phyloP scores from a whole-genome alignment of 2,797 vertebrate genomes.

The Columba guinea region DNA sequence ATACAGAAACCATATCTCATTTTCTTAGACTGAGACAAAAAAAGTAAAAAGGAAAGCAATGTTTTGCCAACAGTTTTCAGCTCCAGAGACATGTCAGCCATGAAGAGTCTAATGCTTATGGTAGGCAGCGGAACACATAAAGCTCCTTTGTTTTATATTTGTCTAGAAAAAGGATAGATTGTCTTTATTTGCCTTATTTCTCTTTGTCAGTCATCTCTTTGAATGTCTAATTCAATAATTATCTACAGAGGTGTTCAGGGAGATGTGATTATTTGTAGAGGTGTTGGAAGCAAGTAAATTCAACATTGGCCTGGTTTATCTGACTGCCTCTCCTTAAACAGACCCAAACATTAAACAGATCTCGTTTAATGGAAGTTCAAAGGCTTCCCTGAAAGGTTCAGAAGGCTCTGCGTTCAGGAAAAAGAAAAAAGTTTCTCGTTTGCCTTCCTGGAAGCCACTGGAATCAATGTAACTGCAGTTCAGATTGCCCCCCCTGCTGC shows the following conservation, averaged over 20 bases:
- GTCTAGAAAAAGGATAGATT: conserved; percentile 1
- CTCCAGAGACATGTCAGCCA: conserved; percentile 10
- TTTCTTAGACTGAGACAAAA: conserved; percentile 35
- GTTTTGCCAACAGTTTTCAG: conserved; percentile 8
- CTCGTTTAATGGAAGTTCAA: conserved; percentile 69
- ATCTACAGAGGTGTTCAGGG: conserved; percentile 20
- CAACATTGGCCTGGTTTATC: conserved; percentile 26
- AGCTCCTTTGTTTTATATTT: conserved; percentile 12
- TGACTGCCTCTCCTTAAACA: neutral
- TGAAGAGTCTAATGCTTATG: neutral
- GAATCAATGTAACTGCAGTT: conserved; percentile 10
- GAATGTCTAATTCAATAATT: conserved; percentile 25
- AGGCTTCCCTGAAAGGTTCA: conserved; percentile 54
- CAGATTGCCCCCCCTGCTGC: neutral
- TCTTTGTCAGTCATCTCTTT: neutral
- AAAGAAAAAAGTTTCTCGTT: neutral
- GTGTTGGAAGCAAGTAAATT: conserved; percentile 43
- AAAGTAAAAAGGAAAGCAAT: neutral
- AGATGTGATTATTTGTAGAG: conserved; percentile 10
- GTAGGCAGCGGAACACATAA: neutral
- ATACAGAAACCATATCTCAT: conserved; percentile 1
- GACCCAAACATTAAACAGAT: conserved; percentile 68
- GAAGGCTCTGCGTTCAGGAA: conserved; percentile 12
- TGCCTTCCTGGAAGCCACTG: conserved; percentile 52
- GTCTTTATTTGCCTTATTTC: conserved; percentile 10